A percentile compares a stretch with the other conserved stretches of the same genome.
Evolutionary conservation across 2,797 vertebrate species (phyloP).

Genomic region (Intellagama lesueurii): DNA sequence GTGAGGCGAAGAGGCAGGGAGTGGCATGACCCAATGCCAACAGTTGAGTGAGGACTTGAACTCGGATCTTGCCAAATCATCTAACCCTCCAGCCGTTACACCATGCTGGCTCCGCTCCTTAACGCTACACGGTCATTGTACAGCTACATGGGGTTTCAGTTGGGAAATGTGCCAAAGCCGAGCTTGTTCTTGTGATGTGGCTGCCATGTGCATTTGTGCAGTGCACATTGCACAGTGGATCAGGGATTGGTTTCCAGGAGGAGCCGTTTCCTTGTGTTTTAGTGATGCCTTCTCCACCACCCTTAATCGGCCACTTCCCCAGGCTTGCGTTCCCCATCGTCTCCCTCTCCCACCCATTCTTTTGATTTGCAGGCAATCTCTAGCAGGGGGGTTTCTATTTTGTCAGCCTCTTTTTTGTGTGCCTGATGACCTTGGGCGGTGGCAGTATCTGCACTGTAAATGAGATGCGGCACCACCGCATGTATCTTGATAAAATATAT

Average conservation of each 20-base stretch:
- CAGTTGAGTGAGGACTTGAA: no score
- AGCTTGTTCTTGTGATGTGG: background rate
- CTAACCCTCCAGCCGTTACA: no score
- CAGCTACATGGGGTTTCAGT: no score
- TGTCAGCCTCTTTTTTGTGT: slow-evolving; percentile 23
- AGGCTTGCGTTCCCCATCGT: slow-evolving; percentile 57
- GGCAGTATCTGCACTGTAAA: slow-evolving; percentile 45
- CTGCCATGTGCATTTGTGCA: background rate
- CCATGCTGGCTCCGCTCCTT: no score
- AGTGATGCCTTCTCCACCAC: slow-evolving; percentile 33
- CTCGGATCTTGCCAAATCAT: no score
- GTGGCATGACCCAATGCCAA: no score
- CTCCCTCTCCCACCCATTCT: slow-evolving; percentile 66
- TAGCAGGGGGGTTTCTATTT: slow-evolving; percentile 24
- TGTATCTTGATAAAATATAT: slow-evolving; percentile 72
- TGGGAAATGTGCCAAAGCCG: no score
- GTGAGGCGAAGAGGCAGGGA: no score
- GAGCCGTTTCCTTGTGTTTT: slow-evolving; percentile 55
- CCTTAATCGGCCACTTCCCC: slow-evolving; percentile 62
- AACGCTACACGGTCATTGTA: no score
- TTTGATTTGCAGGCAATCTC: slow-evolving; percentile 67
- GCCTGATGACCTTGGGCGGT: slow-evolving; percentile 69
- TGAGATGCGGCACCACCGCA: slow-evolving; percentile 67
- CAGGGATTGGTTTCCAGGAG: slow-evolving; percentile 50
- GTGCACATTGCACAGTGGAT: background rate